Base-by-base conservation (phyloP, 2,888 invertebrate species). In the Hemithea aestivaria region DNA sequence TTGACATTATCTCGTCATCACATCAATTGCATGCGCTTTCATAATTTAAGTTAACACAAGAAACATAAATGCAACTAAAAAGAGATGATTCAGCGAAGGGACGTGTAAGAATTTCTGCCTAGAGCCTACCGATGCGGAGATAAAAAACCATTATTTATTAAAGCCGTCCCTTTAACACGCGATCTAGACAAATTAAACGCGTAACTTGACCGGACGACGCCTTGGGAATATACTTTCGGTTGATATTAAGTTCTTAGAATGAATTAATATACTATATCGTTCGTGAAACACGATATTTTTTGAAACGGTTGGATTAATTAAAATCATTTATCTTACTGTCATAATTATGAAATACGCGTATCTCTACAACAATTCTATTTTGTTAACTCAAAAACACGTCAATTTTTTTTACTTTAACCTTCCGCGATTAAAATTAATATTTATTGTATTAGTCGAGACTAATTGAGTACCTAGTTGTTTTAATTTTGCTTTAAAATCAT, bases 21-120 rank as follows among this genome's bases (percentile, higher is more conserved):
- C 45, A 58, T 55, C 51, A 45, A 40, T 48, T 49, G 48, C 54
- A 45, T 53, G 53, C 39, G 31, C 48, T 55, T 49, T 59, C 48
- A 62, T 58, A 59, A 56, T 52, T 55, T 43, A 53, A 55, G 51
- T 44, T 51, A 43, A 62, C 51, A 56, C 30, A 7, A 45, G 37
- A 45, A 53, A 53, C 54, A 58, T 37, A 60, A 65, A 62, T 58
- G 63, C 60, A 62, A 64, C 56, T 59, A 69, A 73, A 71, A 71
- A 73, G 67, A 63, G 59, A 70, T 63, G 62, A 66, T 78, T 79
- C 74, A 73, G 74, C 70, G 70, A 74, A 73, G 46, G 62, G 66
- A 84, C 85, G 83, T 77, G 85, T 71, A 81, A 77, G 84, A 82
- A 85, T 84, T 81, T 74, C 73, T 79, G 73, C 77, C 73, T 68